Evolutionary conservation across 2,797 vertebrate species (phyloP), one percentile per base, ranked within the genome.

Genomic region (Pachyuromys duprasi): DNA sequence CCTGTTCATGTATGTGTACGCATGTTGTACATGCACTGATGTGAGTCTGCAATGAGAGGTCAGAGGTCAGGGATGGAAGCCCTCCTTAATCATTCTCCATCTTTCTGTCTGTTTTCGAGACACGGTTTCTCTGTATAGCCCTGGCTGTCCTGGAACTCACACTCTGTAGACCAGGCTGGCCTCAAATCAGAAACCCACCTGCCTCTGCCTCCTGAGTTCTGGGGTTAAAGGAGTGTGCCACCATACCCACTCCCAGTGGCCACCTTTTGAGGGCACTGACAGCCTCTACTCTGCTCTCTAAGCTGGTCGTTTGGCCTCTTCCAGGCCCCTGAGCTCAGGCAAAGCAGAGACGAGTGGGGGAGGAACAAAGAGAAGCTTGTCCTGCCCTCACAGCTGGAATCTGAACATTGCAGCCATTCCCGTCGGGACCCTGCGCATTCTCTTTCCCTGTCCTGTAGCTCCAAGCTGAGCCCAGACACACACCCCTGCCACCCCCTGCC

Each of bases 351-450:
- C 12, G 22, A 0, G 14, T 28, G 63, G 95, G 90, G 76, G 91
- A 0, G 39, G 94, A 97, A 97, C 97, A 97, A 96, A 93, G 84
- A 62, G n/a, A 15, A 60, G 95, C 65, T 70, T 97, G 92, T 97
- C 93, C 93, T 3, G 0, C 81, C 86, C 84, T 33, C 93, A 2
- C 0, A 15, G 36, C 89, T 49, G n/a, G 86, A 97, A 97, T 97
- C 98, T 26, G 53, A 94, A 84, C 79, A 96, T 97, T 81, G 20
- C 12, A 39, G 88, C 95, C 45, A 5, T 95, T 98, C 95, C 98
- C 95, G 42, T 53, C 93, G 14, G 62, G 65, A 89, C 62, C 53
- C 45, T 5, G 89, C 13, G 63, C 97, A 97, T 97, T 96, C 98
- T 86, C 8, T 53, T 78, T 79, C 89, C 33, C 70, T 22, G 36